Evolutionary conservation across 2,888 invertebrate species (phyloP), one percentile per base, ranked within the genome.

Genomic region (Eristalinus aeneus): DNA sequence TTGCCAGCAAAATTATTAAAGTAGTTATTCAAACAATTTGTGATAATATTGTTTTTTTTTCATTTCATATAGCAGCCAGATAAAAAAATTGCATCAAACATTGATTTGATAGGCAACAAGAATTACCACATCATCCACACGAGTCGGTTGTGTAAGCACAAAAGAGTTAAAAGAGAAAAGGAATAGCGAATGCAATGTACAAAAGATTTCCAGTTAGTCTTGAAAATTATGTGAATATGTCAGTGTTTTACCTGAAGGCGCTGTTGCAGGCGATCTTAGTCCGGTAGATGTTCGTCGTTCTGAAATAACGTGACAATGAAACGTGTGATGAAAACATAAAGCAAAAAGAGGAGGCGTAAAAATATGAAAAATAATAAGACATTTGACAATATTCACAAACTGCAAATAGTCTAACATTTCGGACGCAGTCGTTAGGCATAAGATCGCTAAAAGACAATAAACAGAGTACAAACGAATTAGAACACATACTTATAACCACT

Each of bases 401-500:
- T 46, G 68, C 36, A 64, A 32, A 71, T 2, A 27, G 2, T 27
- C 27, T 4, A 6, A 46, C 16, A 34, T 6, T 10, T 46, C n/a
- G 46, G 16, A 46, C 46, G n/a, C 8, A 9, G 46, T 46, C 46
- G n/a, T 16, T 46, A n/a, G n/a, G 46, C 46, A 46, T 46, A 16
- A 1, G 16, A 6, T 0, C 5, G n/a, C 5, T 16, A 16, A 16
- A 8, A 46, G 46, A 46, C n/a, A 6, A 32, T 20, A 61, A 39
- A 31, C 34, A 39, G 56, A 23, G 56, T 36, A 74, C 27, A 22
- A 58, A 71, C 67, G 61, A 78, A 67, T 39, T 34, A 69, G 20
- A 58, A 88, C 83, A 89, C 89, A 88, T 89, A 90, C 90, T 90
- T 89, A 89, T 89, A 84, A 89, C 89, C 83, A 88, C 88, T 81